Conservation (phyloP, 2,113 vertebrate genomes). For the Salvelinus alpinus region DNA sequence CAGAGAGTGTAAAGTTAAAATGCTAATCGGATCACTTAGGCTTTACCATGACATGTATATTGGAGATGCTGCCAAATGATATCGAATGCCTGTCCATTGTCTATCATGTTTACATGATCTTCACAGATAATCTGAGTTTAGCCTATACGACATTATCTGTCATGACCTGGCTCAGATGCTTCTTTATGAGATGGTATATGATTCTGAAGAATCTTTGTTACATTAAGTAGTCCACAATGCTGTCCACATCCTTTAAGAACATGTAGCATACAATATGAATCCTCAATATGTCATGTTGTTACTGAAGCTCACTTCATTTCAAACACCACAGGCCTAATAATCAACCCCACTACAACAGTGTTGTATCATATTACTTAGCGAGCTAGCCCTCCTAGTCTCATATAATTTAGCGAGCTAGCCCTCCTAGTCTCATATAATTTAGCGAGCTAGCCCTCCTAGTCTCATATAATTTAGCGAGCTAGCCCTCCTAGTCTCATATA, state of each 20-base stretch:
- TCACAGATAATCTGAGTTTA: not conserved
- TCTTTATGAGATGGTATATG: not conserved
- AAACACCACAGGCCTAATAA: no score
- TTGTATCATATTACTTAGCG: not conserved
- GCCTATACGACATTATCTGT: not conserved
- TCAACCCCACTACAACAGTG: not conserved
- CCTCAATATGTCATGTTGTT: no score
- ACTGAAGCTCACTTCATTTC: no score
- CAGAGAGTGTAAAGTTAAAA: constrained; percentile 42
- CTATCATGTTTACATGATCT: not conserved
- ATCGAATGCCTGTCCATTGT: no score
- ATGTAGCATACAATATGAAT: no score
- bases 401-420: no score
- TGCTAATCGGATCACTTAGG: not conserved
- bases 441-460: not conserved
- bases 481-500: not conserved
- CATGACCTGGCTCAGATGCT: not conserved
- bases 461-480: no score
- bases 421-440: no score
- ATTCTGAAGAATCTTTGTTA: not conserved
- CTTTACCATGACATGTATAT: not conserved
- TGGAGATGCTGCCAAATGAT: no score
- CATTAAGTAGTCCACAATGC: not conserved
- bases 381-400: not conserved
- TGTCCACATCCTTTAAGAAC: no score